Percentiles rank a stretch among this genome's conserved stretches.
Evolutionary conservation across 1,140 invertebrate genomes (phyloP).

Genomic region (Drosophila rufa): DNA sequence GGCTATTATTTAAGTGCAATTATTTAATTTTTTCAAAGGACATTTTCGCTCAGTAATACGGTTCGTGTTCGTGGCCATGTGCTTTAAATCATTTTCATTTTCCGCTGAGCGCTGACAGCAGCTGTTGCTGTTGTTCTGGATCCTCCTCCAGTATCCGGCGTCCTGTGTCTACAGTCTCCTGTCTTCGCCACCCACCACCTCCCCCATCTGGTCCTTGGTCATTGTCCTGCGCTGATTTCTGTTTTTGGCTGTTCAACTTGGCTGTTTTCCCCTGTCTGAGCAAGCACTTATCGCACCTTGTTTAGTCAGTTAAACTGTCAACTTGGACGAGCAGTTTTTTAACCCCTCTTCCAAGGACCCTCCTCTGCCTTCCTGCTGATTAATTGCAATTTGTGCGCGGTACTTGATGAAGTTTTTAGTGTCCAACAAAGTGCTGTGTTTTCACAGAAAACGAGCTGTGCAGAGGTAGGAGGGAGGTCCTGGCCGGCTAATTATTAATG

Average conservation of each 20-base stretch:
- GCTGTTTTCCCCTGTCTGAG: conserved; percentile 36
- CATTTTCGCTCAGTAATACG: background rate
- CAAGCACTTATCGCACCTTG: conserved; percentile 82
- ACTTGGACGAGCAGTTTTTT: conserved; percentile 54
- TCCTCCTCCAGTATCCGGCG: conserved; percentile 16
- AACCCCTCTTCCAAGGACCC: conserved; percentile 24
- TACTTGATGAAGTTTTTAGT: conserved; percentile 64
- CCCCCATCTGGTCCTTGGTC: conserved; percentile 49
- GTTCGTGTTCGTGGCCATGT: conserved; percentile 47
- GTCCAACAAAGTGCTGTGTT: conserved; percentile 46
- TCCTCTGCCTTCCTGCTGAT: conserved; percentile 46
- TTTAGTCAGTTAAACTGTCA: conserved; percentile 81
- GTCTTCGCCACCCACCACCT: background rate
- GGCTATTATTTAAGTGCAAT: too few species aligned
- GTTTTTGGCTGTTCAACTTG: conserved; percentile 61
- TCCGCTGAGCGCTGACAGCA: conserved; percentile 64
- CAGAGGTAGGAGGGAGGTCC: background rate
- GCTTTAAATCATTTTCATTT: conserved; percentile 84
- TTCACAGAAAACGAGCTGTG: background rate
- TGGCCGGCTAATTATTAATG: conserved; percentile 82
- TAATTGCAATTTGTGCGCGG: conserved; percentile 73
- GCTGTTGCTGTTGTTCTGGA: conserved; percentile 51
- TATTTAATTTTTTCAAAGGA: background rate
- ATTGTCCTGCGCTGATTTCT: conserved; percentile 80
- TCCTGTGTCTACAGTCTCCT: conserved; percentile 3